Evolutionary conservation across 2,113 vertebrate genomes (phyloP).

Genomic region (Speoplatyrhinus poulsoni): DNA sequence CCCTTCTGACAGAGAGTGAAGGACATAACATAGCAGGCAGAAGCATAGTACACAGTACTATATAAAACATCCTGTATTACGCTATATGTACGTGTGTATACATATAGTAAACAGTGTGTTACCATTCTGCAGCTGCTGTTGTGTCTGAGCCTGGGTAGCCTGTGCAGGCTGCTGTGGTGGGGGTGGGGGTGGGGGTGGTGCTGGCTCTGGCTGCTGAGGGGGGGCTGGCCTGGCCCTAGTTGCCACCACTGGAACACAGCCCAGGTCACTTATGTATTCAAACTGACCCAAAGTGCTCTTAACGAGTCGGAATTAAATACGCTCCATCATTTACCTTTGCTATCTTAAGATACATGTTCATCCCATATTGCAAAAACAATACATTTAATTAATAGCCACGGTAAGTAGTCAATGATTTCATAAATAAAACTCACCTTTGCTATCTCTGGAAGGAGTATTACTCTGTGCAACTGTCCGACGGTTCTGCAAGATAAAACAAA

Average conservation of each 20-base stretch:
- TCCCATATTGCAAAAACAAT: no score
- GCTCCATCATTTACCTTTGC: no score
- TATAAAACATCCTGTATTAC: background rate
- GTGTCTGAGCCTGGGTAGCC: constrained; percentile 72
- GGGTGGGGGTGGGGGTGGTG: constrained; percentile 53
- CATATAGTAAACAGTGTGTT: constrained; percentile 32
- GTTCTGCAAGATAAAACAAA: constrained; percentile 74
- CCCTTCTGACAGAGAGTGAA: background rate
- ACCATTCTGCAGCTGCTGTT: constrained; percentile 94
- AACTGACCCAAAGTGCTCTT: background rate
- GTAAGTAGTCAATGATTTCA: background rate
- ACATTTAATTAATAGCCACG: background rate
- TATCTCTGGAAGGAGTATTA: constrained; percentile 88
- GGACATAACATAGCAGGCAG: background rate
- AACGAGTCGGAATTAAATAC: no score
- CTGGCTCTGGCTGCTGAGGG: constrained; percentile 83
- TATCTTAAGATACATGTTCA: no score
- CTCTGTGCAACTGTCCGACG: constrained; percentile 86
- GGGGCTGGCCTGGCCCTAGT: constrained; percentile 86
- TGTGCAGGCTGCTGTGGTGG: constrained; percentile 74
- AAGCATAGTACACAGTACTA: background rate
- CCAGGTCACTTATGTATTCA: background rate
- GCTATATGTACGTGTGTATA: background rate
- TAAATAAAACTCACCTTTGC: constrained; percentile 83
- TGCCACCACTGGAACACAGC: constrained; percentile 78